Percentiles rank a stretch among this genome's conserved stretches.
These are phyloP conservation scores for Cheilosia impressa DNA, from an alignment of 2,888 invertebrate genomes.

Conservation along the genomic window DNA sequence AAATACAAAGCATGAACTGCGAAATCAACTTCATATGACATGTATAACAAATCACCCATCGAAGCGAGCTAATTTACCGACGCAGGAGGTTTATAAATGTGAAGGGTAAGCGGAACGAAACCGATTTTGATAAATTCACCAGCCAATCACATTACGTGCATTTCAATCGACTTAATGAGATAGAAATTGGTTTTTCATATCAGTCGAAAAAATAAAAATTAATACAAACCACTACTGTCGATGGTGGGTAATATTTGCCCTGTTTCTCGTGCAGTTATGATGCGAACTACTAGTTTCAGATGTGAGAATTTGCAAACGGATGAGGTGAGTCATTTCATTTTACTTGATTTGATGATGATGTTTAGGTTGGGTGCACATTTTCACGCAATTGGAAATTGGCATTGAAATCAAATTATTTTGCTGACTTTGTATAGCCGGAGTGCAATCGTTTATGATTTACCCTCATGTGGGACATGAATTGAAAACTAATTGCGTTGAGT, in stretches of 20 bases:
- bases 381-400: not conserved
- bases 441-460: constrained; percentile 35
- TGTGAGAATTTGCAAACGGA: not conserved
- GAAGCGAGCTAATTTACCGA: constrained; percentile 34
- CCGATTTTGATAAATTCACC: constrained; percentile 48
- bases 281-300: constrained; percentile 30
- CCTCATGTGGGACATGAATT: constrained; percentile 44
- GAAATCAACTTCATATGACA: not conserved
- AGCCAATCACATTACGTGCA: not conserved
- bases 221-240: not conserved
- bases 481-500: constrained; percentile 66
- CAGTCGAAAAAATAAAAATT: not conserved
- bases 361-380: not conserved
- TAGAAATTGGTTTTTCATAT: constrained; percentile 37
- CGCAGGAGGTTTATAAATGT: constrained; percentile 32
- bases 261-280: not conserved
- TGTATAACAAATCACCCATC: constrained; percentile 30
- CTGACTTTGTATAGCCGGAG: not conserved
- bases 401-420: constrained; percentile 4
- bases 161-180: constrained; percentile 31
- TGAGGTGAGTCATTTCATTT: constrained; percentile 32
- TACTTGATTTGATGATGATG: constrained; percentile 40
- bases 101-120: constrained; percentile 26
- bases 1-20: constrained; percentile 13
- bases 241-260: not conserved